Evolutionary conservation across 37 sponge, comb jelly and placozoan species (phyloP).

Genomic region (Halichondria panicea): DNA sequence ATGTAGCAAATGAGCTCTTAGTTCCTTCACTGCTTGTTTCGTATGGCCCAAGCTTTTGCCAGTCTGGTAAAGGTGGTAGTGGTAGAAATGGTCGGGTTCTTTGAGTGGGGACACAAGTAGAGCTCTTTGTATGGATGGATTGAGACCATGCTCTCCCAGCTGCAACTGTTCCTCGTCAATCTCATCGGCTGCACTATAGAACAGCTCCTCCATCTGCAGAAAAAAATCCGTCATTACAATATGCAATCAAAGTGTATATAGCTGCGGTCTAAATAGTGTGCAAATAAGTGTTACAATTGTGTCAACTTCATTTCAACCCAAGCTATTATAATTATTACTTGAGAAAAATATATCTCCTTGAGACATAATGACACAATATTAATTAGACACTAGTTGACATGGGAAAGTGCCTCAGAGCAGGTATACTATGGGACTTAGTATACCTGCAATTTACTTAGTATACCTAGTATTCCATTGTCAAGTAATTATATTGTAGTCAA

Average conservation of each 20-base stretch:
- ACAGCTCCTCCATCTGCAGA: slow-evolving; percentile 28
- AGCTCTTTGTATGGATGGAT: slow-evolving; percentile 8
- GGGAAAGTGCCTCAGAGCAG: too few species aligned
- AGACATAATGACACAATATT: too few species aligned
- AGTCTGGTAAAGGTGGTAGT: slow-evolving; percentile 29
- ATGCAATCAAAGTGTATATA: neutral
- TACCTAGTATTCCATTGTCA: too few species aligned
- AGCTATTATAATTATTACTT: too few species aligned
- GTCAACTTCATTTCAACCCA: too few species aligned
- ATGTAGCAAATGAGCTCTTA: slow-evolving; percentile 19
- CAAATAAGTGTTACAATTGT: too few species aligned
- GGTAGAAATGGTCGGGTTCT: slow-evolving; percentile 45
- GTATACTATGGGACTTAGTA: too few species aligned
- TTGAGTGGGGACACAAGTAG: slow-evolving; percentile 25
- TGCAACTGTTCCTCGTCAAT: slow-evolving; percentile 42
- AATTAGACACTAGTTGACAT: too few species aligned
- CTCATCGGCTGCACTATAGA: slow-evolving; percentile 16
- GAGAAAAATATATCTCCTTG: too few species aligned
- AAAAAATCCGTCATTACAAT: neutral
- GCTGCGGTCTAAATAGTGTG: too few species aligned
- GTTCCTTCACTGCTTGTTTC: neutral
- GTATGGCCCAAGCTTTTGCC: neutral
- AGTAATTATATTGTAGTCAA: too few species aligned
- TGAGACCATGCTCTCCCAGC: slow-evolving; percentile 29
- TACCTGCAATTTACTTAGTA: too few species aligned